These are phyloP conservation scores for Yponomeuta evonymella DNA, from an alignment of 2,888 invertebrate genomes.

Conservation along the genomic window DNA sequence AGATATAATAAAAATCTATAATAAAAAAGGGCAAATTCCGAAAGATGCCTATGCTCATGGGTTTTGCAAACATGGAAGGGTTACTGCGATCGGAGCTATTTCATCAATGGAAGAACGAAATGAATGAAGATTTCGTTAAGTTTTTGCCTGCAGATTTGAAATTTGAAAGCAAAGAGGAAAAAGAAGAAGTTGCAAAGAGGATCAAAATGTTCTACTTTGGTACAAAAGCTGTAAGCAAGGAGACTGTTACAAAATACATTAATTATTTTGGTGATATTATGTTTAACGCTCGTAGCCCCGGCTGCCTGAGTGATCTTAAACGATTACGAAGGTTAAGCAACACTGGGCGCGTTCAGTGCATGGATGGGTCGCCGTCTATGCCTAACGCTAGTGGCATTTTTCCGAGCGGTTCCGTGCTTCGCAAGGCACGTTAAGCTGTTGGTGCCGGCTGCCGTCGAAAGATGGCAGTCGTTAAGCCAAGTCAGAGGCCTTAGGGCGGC, in stretches of 20 bases:
- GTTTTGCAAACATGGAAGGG: slow-evolving; percentile 21
- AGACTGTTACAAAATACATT: slow-evolving; percentile 1
- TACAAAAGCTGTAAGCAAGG: neutral
- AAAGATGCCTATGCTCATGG: slow-evolving; percentile 18
- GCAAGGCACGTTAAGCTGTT: too few species aligned
- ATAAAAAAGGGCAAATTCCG: slow-evolving; percentile 16
- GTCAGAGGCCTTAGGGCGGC: too few species aligned
- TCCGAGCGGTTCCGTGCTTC: too few species aligned
- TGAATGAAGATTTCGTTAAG: slow-evolving; percentile 21
- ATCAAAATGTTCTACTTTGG: slow-evolving; percentile 15
- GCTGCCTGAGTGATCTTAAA: too few species aligned
- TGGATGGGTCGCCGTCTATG: too few species aligned
- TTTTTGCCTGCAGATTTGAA: slow-evolving; percentile 21
- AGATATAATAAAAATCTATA: slow-evolving; percentile 18
- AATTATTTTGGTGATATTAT: slow-evolving; percentile 15
- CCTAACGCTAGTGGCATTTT: too few species aligned
- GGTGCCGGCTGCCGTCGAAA: too few species aligned
- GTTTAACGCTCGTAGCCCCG: too few species aligned
- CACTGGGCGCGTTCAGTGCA: too few species aligned
- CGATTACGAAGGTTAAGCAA: too few species aligned
- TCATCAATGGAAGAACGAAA: slow-evolving; percentile 18
- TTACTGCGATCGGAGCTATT: slow-evolving; percentile 15
- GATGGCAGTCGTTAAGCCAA: too few species aligned
- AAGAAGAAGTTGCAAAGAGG: slow-evolving; percentile 3
- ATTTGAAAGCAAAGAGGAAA: slow-evolving; percentile 16